Base-by-base conservation (phyloP, 2,797 vertebrate species). In the Bradypodion ventrale region DNA sequence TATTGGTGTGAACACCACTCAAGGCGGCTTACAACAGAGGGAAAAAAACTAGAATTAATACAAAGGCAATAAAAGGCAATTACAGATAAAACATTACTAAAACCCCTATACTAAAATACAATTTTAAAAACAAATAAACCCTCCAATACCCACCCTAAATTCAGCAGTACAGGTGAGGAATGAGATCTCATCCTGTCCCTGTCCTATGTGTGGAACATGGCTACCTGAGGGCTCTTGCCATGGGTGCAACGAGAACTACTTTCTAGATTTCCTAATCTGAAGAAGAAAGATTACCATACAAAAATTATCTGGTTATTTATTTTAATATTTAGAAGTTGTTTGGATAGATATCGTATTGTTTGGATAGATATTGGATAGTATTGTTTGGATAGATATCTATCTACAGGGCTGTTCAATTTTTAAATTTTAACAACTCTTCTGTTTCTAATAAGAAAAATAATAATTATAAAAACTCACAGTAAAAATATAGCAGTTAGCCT, bases 391-490 rank as follows among this genome's bases (percentile, higher is more conserved):
- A 15, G 10, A 37, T 8, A n/a, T 35, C 37, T 49, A 40, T 49
- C 13, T 63, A 35, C 4, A 16, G 7, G 16, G 16, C 21, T 56
- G 52, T 56, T 56, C 52, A 21, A 52, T 4, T 56, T 56, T 7
- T 8, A 60, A 42, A 32, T 70, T 29, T 42, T 15, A 56, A 21
- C 68, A 37, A 70, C 6, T 65, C 5, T 29, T 56, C 52, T 42
- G 29, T 46, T 84, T 4, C 15, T 84, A 52, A 27, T 69, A 52
- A 79, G n/a, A 52, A 40, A 84, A 59, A 78, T 60, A 69, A 68
- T 42, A 21, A 56, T 3, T 29, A 44, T 21, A 29, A 52, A n/a
- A n/a, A n/a, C n/a, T n/a, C n/a, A n/a, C n/a, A n/a, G n/a, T n/a
- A n/a, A n/a, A n/a, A n/a, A n/a, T n/a, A n/a, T n/a, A n/a, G n/a